A percentile compares a stretch with the other conserved stretches of the same genome.
Evolutionary conservation across 2,113 vertebrate genomes (phyloP).

Genomic region (Conger conger): DNA sequence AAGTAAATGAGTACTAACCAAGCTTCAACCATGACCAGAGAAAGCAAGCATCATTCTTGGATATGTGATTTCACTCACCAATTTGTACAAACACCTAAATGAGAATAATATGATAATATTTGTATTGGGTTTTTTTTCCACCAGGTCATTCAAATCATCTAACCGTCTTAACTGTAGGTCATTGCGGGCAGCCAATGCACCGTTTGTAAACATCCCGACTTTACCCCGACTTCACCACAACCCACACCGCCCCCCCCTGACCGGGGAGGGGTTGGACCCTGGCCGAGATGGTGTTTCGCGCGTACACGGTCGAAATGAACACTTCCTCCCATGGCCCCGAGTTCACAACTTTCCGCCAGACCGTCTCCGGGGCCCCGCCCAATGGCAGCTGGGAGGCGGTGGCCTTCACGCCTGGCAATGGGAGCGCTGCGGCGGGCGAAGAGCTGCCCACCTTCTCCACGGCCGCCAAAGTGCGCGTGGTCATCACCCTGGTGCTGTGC

Average conservation of each 20-base stretch:
- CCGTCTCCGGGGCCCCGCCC: constrained; percentile 42
- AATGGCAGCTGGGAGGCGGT: constrained; percentile 57
- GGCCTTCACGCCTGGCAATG: constrained; percentile 40
- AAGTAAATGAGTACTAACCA: background rate
- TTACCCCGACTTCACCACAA: background rate
- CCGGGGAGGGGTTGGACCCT: background rate
- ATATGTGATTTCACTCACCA: background rate
- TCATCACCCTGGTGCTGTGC: constrained; percentile 75
- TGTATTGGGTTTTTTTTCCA: background rate
- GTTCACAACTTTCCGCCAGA: constrained; percentile 55
- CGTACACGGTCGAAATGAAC: constrained; percentile 21
- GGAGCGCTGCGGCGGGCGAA: constrained; percentile 42
- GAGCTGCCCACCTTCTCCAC: constrained; percentile 80
- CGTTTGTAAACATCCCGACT: background rate
- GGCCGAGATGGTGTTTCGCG: background rate
- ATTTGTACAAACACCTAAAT: background rate
- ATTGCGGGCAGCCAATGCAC: background rate
- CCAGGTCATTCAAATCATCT: background rate
- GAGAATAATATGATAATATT: background rate
- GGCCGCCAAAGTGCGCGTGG: constrained; percentile 76
- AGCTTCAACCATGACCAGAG: no score
- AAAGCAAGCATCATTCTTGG: background rate
- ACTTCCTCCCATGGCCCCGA: constrained; percentile 19
- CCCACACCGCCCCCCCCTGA: background rate
- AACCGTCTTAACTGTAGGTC: background rate